Percentiles rank a stretch among this genome's conserved stretches.
Conservation (phyloP, 1,140 invertebrate species). For the Diuraphis noxia region DNA sequence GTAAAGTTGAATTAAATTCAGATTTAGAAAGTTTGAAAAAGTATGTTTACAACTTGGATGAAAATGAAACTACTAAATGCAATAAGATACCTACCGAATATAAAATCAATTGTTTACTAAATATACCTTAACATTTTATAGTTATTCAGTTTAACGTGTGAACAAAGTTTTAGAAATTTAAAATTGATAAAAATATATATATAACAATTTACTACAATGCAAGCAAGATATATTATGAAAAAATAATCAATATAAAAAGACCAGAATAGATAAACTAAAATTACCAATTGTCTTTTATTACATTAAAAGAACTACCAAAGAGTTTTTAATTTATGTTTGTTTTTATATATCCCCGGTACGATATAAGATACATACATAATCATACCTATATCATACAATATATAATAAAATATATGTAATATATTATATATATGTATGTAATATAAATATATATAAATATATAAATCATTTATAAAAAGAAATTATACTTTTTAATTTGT, state of each 20-base stretch:
- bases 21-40: conserved; percentile 8
- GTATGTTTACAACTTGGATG: neutral
- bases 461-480: too few relatives aligned
- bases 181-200: neutral
- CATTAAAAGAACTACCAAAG: neutral
- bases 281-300: neutral
- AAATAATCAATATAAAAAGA: neutral
- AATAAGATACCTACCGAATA: too few relatives aligned
- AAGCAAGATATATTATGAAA: neutral
- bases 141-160: neutral
- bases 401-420: too few relatives aligned
- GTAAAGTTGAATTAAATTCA: neutral
- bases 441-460: too few relatives aligned
- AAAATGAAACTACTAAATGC: neutral
- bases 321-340: too few relatives aligned
- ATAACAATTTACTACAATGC: neutral
- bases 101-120: neutral
- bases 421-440: too few relatives aligned
- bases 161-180: neutral
- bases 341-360: too few relatives aligned
- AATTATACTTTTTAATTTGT: too few relatives aligned
- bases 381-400: too few relatives aligned
- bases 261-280: neutral
- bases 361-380: too few relatives aligned
- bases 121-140: neutral